Conservation (phyloP, 1,140 invertebrate species). For the Hylyphantes graminicola region DNA sequence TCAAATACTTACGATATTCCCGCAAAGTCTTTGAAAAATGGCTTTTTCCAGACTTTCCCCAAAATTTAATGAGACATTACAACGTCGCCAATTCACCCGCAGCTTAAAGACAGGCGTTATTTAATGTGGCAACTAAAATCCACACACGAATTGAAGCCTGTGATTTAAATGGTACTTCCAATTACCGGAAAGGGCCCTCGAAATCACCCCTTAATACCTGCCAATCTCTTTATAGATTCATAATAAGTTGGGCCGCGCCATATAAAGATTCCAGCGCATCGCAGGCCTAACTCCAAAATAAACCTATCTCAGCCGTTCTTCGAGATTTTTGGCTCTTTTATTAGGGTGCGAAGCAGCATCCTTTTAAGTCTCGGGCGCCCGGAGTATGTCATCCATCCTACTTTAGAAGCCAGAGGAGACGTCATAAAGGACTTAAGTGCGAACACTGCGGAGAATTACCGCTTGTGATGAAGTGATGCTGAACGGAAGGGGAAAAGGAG, state of each 20-base stretch:
- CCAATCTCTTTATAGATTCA: constrained; percentile 38
- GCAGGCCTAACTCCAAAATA: constrained; percentile 10
- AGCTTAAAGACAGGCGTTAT: too few relatives aligned
- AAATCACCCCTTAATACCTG: constrained; percentile 21
- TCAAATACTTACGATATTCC: too few relatives aligned
- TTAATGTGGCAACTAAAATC: not conserved
- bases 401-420: constrained; percentile 47
- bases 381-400: constrained; percentile 54
- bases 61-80: too few relatives aligned
- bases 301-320: constrained; percentile 29
- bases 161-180: constrained; percentile 34
- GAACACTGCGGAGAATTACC: constrained; percentile 49
- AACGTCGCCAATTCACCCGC: too few relatives aligned
- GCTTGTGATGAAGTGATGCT: constrained; percentile 58
- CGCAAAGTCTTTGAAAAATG: too few relatives aligned
- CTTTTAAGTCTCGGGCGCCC: constrained; percentile 49
- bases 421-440: constrained; percentile 61
- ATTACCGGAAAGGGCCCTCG: constrained; percentile 11
- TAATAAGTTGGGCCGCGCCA: constrained; percentile 20
- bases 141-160: not conserved
- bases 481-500: constrained; percentile 11
- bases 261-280: constrained; percentile 9
- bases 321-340: constrained; percentile 37
- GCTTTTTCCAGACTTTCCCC: too few relatives aligned
- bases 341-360: constrained; percentile 39